Conservation (phyloP, 2,888 invertebrate species). For the Plebejus anna region DNA sequence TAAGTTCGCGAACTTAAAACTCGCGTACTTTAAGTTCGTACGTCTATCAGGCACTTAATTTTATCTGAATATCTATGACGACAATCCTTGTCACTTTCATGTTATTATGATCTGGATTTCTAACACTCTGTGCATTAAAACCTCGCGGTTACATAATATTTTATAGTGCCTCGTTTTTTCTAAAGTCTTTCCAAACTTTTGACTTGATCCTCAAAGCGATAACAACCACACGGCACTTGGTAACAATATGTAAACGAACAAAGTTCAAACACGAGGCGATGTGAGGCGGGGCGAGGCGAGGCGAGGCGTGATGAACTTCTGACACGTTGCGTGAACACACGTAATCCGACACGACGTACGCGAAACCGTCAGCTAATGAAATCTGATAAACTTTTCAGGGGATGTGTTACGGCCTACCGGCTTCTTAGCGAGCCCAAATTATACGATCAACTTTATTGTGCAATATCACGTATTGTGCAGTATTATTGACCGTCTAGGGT, state of each 20-base stretch:
- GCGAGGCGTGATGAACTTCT: not conserved
- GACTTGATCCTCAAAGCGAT: not conserved
- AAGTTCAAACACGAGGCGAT: not conserved
- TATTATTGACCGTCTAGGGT: too few species aligned
- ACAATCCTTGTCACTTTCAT: too few species aligned
- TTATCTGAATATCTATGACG: too few species aligned
- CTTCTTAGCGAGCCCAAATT: not conserved
- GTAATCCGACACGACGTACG: not conserved
- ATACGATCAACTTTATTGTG: too few species aligned
- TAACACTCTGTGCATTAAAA: too few species aligned
- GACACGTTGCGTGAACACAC: slow-evolving; percentile 15
- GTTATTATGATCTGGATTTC: too few species aligned
- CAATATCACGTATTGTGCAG: too few species aligned
- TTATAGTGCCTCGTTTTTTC: too few species aligned
- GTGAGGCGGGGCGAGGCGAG: not conserved
- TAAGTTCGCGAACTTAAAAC: too few species aligned
- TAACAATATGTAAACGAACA: not conserved
- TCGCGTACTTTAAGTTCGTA: too few species aligned
- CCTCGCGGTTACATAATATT: too few species aligned
- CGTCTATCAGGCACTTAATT: too few species aligned
- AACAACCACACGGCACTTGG: not conserved
- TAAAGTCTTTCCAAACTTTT: not conserved
- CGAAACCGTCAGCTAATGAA: slow-evolving; percentile 1
- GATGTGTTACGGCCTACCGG: not conserved
- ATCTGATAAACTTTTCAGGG: slow-evolving; percentile 8